A percentile compares a stretch with the other conserved stretches of the same genome.
Conservation (phyloP, 2,113 vertebrate genomes). For the Strigops habroptila region DNA sequence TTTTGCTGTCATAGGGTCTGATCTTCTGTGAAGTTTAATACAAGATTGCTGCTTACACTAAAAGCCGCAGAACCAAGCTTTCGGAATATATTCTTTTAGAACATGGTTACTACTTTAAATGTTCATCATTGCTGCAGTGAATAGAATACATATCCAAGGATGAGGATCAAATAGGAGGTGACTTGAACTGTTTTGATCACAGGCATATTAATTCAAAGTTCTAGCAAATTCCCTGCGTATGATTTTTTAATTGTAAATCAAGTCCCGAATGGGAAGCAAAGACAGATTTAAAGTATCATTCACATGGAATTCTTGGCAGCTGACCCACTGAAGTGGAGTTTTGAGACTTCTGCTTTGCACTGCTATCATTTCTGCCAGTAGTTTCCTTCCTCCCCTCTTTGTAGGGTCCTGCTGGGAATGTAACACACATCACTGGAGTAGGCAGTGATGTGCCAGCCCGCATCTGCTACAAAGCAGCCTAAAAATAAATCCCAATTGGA, state of each 20-base stretch:
- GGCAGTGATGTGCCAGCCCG: conserved; percentile 14
- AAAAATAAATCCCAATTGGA: conserved; percentile 44
- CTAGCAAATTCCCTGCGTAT: neutral
- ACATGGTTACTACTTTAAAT: neutral
- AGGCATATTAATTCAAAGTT: neutral
- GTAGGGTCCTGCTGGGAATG: conserved; percentile 11
- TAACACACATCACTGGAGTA: neutral
- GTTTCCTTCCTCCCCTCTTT: neutral
- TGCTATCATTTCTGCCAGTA: neutral
- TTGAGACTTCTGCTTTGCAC: neutral
- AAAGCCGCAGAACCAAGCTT: neutral
- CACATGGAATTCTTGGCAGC: neutral
- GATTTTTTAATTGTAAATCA: neutral
- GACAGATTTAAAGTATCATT: neutral
- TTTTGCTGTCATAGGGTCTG: neutral
- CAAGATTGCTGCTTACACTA: neutral
- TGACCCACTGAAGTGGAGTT: neutral
- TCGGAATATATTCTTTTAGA: neutral
- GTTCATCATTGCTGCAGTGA: neutral
- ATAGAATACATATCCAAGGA: neutral
- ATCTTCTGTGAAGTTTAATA: neutral
- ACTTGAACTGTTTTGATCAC: neutral
- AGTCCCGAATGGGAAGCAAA: neutral
- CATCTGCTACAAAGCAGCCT: conserved; percentile 36
- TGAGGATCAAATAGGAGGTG: neutral